phyloP scores from a whole-genome alignment of 1,140 invertebrate genomes.

The Copidosoma floridanum region DNA sequence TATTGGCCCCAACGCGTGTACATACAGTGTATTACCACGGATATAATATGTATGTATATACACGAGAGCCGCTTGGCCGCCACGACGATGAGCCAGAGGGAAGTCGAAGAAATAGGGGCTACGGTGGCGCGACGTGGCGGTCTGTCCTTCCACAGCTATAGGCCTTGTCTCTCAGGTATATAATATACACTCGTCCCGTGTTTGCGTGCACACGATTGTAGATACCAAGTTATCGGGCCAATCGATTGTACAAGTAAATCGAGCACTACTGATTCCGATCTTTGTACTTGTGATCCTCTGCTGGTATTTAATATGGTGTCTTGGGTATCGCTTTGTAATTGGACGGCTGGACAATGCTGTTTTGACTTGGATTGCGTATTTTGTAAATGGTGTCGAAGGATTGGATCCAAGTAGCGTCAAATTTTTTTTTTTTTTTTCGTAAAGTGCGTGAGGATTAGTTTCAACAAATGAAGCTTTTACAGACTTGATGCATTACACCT shows the following conservation, averaged over 20 bases:
- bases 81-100: background rate
- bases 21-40: background rate
- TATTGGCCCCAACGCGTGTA: slow-evolving; percentile 33
- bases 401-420: too few relatives aligned
- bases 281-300: too few relatives aligned
- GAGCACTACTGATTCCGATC: background rate
- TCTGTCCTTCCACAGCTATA: slow-evolving; percentile 20
- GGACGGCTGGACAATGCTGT: slow-evolving; percentile 14
- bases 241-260: slow-evolving; percentile 16
- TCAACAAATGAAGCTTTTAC: too few relatives aligned
- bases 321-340: slow-evolving; percentile 20
- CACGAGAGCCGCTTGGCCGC: background rate
- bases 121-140: too few relatives aligned
- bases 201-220: slow-evolving; percentile 15
- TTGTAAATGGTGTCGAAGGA: too few relatives aligned
- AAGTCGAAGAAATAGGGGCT: too few relatives aligned
- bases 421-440: too few relatives aligned
- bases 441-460: too few relatives aligned
- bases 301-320: slow-evolving; percentile 20
- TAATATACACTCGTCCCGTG: too few relatives aligned
- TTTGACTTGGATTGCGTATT: slow-evolving; percentile 21
- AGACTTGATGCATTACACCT: too few relatives aligned
- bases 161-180: slow-evolving; percentile 26
- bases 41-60: background rate
- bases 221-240: slow-evolving; percentile 22